These are phyloP conservation scores for Virgularia gustaviana DNA, from an alignment of 92 coral and sea anemone species.

Conservation along the genomic window DNA sequence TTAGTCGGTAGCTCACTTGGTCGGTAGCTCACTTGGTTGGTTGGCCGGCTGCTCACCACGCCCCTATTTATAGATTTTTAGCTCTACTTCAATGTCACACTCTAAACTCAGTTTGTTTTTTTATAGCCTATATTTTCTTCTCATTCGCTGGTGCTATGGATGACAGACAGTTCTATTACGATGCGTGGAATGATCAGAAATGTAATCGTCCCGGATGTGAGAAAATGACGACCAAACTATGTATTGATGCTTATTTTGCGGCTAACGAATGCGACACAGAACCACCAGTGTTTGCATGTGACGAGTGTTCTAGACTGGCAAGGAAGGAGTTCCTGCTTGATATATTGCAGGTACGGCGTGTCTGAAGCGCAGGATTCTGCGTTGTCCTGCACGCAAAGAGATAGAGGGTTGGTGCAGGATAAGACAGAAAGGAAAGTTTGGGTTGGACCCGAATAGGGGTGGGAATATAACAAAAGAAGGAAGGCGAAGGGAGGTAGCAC, in stretches of 20 bases:
- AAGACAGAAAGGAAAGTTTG: too few relatives aligned
- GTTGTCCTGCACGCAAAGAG: too few relatives aligned
- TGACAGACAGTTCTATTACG: constrained; percentile 97
- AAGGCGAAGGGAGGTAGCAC: too few relatives aligned
- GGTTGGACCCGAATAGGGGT: too few relatives aligned
- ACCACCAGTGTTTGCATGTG: constrained; percentile 88
- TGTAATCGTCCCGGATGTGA: constrained; percentile 80
- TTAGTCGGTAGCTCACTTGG: too few relatives aligned
- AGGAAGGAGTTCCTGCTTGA: constrained; percentile 16
- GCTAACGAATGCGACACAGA: constrained; percentile 64
- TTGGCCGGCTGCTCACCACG: too few relatives aligned
- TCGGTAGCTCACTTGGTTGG: too few relatives aligned
- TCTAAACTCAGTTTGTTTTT: neutral
- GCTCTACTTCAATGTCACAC: neutral
- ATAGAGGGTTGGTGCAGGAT: too few relatives aligned
- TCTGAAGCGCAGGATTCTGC: too few relatives aligned
- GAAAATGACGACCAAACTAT: constrained; percentile 50
- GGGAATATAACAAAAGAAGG: too few relatives aligned
- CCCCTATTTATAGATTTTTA: neutral
- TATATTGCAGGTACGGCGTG: too few relatives aligned
- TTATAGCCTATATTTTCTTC: constrained; percentile 26
- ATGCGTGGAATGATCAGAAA: constrained; percentile 81
- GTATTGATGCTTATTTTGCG: constrained; percentile 90
- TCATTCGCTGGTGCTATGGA: constrained; percentile 71
- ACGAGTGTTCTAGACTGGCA: constrained; percentile 12